Evolutionary conservation across 2,888 invertebrate species (phyloP), one percentile per base, ranked within the genome.

Genomic region (Empis stercorea): DNA sequence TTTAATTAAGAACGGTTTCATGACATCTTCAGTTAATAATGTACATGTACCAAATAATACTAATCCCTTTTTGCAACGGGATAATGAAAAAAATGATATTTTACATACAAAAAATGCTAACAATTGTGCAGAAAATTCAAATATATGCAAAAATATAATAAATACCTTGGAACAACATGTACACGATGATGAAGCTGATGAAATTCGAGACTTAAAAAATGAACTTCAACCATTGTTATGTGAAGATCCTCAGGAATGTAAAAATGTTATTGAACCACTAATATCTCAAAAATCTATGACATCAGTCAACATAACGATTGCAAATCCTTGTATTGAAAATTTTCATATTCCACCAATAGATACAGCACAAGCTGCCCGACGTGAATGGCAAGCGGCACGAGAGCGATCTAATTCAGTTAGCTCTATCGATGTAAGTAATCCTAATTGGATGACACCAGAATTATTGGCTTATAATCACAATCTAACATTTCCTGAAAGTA

Each of bases 401-500:
- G 45, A 48, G 46, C 71, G 79, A 53, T 79, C 79, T n/a, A 65
- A 77, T 54, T 79, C 79, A 11, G 69, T 79, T 59, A 80, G 80
- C 56, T 78, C 80, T 9, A 78, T 75, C 43, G 82, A 83, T 54
- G 85, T 84, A 52, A 81, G 81, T 51, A 78, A 81, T 54, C 82
- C 82, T 0, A 79, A 83, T 55, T 87, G 86, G 86, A 82, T 85
- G 78, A 85, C 86, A 0, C 87, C 87, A 0, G 87, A 87, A 61
- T 75, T 86, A 45, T 63, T 87, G 49, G 87, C 87, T 2, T 73
- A 85, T 50, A 85, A 86, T 60, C 86, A 87, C 60, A 87, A 87
- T 64, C 68, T 87, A 52, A 80, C 79, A 37, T 87, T 87, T 63
- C 87, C 87, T 2, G 87, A 87, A 51, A 86, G 86, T 60, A 80